Evolutionary conservation across 2,113 vertebrate genomes (phyloP).

Genomic region (Platichthys flesus): DNA sequence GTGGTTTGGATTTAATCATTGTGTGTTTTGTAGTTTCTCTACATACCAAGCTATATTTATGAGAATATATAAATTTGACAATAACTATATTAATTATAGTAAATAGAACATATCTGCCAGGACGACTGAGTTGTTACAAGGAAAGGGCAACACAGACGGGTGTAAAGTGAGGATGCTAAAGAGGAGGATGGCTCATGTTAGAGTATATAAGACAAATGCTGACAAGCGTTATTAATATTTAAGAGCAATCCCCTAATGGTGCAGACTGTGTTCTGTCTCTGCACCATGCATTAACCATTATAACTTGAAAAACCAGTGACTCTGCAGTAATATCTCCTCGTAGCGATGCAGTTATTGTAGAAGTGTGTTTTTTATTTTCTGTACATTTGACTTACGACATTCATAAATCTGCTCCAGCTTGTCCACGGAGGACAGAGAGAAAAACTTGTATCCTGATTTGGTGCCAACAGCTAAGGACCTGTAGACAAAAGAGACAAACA

Average conservation of each 20-base stretch:
- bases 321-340: not conserved
- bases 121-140: no score
- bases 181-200: not conserved
- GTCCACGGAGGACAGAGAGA: conserved; percentile 98
- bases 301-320: not conserved
- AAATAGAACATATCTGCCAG: no score
- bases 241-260: conserved; percentile 9
- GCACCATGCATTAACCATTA: not conserved
- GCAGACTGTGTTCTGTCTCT: not conserved
- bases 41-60: no score
- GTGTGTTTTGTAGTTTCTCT: no score
- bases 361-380: not conserved
- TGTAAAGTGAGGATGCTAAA: not conserved
- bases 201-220: not conserved
- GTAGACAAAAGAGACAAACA: not conserved
- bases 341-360: not conserved
- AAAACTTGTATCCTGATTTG: conserved; percentile 99
- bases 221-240: conserved; percentile 43
- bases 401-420: conserved; percentile 99
- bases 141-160: no score
- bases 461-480: conserved; percentile 98
- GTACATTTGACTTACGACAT: conserved; percentile 91
- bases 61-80: not conserved
- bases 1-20: no score
- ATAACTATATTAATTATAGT: no score